Conservation (phyloP, 2,797 vertebrate species). For the Pyrocephalus nanus region DNA sequence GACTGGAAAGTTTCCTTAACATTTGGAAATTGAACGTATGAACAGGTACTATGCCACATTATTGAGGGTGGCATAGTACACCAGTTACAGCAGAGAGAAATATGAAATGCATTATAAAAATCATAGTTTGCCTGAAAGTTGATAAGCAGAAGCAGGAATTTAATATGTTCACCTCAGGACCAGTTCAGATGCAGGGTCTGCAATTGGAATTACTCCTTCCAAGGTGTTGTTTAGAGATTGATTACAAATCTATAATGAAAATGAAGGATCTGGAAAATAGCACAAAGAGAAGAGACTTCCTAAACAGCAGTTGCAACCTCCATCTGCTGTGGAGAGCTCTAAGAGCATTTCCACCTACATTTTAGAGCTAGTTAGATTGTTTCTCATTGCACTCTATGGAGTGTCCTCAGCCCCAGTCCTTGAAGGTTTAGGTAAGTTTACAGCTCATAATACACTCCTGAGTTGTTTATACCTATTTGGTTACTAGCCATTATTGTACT, state of each 20-base stretch:
- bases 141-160: not conserved
- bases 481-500: not conserved
- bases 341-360: not conserved
- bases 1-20: not conserved
- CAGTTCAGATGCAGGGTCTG: not conserved
- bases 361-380: not conserved
- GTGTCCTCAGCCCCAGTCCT: not conserved
- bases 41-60: not conserved
- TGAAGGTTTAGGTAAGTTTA: not conserved
- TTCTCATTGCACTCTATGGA: not conserved
- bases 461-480: not conserved
- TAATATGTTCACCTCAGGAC: not conserved
- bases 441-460: not conserved
- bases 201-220: not conserved
- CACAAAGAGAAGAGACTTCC: not conserved
- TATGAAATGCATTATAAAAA: not conserved
- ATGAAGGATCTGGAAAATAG: not conserved
- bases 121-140: not conserved
- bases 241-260: not conserved
- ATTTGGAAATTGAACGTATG: rapidly evolving
- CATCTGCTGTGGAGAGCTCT: not conserved
- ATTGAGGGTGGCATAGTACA: not conserved
- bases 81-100: not conserved
- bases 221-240: not conserved
- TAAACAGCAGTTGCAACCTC: not conserved